These are phyloP conservation scores for Danaus melanippus DNA, from an alignment of 1,140 invertebrate genomes.

Conservation along the genomic window DNA sequence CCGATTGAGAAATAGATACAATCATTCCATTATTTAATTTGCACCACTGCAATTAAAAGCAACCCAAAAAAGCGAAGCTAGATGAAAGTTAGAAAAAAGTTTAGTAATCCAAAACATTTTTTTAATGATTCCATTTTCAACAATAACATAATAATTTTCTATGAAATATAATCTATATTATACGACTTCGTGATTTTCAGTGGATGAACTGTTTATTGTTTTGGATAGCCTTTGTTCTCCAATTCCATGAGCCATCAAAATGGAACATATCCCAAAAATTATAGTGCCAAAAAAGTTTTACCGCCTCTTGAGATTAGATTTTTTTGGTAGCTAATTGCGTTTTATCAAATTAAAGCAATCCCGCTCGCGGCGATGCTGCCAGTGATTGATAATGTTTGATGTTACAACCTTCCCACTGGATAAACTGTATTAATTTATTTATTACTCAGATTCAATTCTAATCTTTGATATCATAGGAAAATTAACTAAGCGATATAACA, in stretches of 20 bases:
- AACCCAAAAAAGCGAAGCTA: too few species aligned
- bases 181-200: too few species aligned
- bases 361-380: slow-evolving; percentile 37
- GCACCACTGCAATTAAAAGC: neutral
- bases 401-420: slow-evolving; percentile 51
- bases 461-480: too few species aligned
- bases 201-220: neutral
- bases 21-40: slow-evolving; percentile 13
- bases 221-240: slow-evolving; percentile 18
- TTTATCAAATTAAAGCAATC: slow-evolving; percentile 71
- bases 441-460: slow-evolving; percentile 22
- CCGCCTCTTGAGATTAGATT: slow-evolving; percentile 64
- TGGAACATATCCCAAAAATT: slow-evolving; percentile 46
- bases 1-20: slow-evolving; percentile 22
- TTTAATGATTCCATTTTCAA: too few species aligned
- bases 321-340: slow-evolving; percentile 71
- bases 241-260: slow-evolving; percentile 40
- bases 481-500: too few species aligned
- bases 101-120: too few species aligned
- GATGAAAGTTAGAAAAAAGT: too few species aligned
- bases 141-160: too few species aligned
- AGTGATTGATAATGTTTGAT: slow-evolving; percentile 67
- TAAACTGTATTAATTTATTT: slow-evolving; percentile 67
- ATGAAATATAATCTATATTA: too few species aligned
- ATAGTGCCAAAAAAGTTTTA: slow-evolving; percentile 53